A percentile compares a stretch with the other conserved stretches of the same genome.
phyloP scores from a whole-genome alignment of 2,888 invertebrate species.

The Drosophila conformis region DNA sequence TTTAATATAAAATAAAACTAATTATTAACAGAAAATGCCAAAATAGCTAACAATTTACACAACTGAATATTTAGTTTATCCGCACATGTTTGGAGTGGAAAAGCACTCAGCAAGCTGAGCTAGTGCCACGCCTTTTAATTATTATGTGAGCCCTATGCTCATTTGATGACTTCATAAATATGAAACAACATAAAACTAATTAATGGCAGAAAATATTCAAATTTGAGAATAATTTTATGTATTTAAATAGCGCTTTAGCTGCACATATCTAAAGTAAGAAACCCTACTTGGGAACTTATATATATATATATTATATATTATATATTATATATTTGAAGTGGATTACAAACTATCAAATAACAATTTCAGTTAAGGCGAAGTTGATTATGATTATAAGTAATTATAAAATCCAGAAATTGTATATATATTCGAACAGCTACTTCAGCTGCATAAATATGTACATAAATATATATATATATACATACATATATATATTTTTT shows the following conservation, averaged over 20 bases:
- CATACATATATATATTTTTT: background rate
- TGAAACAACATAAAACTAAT: background rate
- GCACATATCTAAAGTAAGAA: background rate
- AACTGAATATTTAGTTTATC: background rate
- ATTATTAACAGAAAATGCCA: background rate
- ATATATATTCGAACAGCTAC: background rate
- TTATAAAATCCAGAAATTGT: background rate
- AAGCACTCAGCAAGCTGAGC: background rate
- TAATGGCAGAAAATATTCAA: background rate
- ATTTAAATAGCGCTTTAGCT: background rate
- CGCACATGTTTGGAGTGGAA: background rate
- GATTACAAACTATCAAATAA: background rate
- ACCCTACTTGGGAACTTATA: background rate
- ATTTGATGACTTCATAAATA: constrained; percentile 57
- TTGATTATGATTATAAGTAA: constrained; percentile 2
- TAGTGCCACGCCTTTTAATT: background rate
- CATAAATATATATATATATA: background rate
- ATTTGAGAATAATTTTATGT: background rate
- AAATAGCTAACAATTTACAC: background rate
- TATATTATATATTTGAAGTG: background rate
- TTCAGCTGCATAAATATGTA: background rate
- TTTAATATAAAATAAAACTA: background rate
- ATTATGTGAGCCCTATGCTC: constrained; percentile 8
- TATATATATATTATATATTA: background rate
- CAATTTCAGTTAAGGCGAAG: background rate